Percentiles rank a stretch among this genome's conserved stretches.
These are phyloP conservation scores for Formica selysi DNA, from an alignment of 1,140 invertebrate species.

Conservation along the genomic window DNA sequence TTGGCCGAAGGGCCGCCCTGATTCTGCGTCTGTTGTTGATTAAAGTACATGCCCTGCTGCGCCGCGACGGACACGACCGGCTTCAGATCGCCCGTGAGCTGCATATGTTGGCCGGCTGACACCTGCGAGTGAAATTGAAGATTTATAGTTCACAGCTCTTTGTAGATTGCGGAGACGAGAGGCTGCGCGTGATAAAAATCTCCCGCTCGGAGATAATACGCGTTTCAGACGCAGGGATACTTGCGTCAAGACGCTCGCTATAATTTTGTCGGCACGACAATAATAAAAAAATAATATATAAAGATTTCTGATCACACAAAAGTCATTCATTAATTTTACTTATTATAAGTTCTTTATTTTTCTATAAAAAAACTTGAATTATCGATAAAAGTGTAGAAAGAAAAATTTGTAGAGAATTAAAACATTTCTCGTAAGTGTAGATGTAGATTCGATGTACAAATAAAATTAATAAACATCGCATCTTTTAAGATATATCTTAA, in stretches of 20 bases:
- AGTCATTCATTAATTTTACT: not conserved
- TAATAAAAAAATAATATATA: not conserved
- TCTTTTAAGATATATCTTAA: not conserved
- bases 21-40: constrained; percentile 87
- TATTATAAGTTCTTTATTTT: not conserved
- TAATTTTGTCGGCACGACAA: not conserved
- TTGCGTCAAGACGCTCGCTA: no score
- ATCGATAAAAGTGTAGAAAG: not conserved
- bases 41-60: constrained; percentile 93
- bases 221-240: no score
- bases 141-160: not conserved
- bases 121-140: constrained; percentile 86
- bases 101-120: constrained; percentile 93
- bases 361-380: not conserved
- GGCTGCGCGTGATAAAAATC: no score
- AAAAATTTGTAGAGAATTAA: not conserved
- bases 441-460: not conserved
- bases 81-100: constrained; percentile 90
- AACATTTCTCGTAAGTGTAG: not conserved
- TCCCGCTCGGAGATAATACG: no score
- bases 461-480: constrained; percentile 3
- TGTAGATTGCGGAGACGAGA: not conserved
- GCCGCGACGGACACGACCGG: constrained; percentile 91
- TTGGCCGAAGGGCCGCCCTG: constrained; percentile 79
- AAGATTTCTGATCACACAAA: not conserved